phyloP scores from a whole-genome alignment of 2,888 invertebrate genomes.

The Hipparchia sbordonii region DNA sequence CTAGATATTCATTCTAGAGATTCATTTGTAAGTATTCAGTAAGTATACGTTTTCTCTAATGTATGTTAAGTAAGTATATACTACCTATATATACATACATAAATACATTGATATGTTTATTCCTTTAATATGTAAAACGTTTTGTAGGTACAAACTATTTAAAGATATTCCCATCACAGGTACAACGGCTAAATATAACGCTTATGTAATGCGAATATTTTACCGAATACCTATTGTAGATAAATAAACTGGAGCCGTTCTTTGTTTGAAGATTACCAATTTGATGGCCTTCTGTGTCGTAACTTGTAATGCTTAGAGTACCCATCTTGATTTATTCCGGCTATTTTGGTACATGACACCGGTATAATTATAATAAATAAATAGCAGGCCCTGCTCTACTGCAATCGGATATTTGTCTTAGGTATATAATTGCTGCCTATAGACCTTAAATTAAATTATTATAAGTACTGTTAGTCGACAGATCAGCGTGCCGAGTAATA shows the following conservation, averaged over 20 bases:
- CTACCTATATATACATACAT: too few species aligned
- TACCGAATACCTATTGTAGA: constrained; percentile 27
- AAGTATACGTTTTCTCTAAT: too few species aligned
- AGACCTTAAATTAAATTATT: too few species aligned
- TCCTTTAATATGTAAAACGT: background rate
- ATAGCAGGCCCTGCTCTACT: too few species aligned
- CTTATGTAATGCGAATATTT: constrained; percentile 34
- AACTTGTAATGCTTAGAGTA: constrained; percentile 20
- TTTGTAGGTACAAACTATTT: constrained; percentile 5
- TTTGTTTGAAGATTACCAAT: constrained; percentile 35
- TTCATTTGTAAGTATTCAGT: too few species aligned
- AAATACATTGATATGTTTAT: background rate
- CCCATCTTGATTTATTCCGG: constrained; percentile 20
- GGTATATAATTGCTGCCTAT: too few species aligned
- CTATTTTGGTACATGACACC: constrained; percentile 21
- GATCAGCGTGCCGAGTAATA: too few species aligned
- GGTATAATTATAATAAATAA: background rate
- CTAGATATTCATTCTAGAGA: too few species aligned
- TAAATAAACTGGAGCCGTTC: constrained; percentile 33
- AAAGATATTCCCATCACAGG: constrained; percentile 17
- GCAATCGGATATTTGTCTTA: too few species aligned
- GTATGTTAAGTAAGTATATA: too few species aligned
- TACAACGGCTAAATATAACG: constrained; percentile 28
- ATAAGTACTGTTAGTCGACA: too few species aligned
- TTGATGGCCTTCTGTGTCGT: constrained; percentile 28